These are phyloP conservation scores for Bombus fervidus DNA, from an alignment of 1,140 invertebrate genomes.

Conservation along the genomic window DNA sequence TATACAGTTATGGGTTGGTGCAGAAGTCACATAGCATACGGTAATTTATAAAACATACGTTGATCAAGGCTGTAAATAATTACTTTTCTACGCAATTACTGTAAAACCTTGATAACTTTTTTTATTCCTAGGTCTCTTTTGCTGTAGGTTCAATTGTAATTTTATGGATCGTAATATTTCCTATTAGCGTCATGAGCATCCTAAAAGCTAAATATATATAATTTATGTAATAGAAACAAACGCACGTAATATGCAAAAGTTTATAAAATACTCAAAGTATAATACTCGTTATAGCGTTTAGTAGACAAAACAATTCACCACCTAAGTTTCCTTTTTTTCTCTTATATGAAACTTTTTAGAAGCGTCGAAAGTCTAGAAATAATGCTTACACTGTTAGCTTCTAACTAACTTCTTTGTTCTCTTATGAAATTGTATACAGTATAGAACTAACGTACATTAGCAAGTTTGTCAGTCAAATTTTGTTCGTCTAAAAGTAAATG, in stretches of 20 bases:
- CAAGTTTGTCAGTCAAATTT: constrained; percentile 2
- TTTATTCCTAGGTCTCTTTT: too few species aligned
- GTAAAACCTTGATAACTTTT: too few species aligned
- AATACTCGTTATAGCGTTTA: not conserved
- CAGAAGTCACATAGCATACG: not conserved
- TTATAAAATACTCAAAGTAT: not conserved
- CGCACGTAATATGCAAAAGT: not conserved
- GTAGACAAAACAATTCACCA: not conserved
- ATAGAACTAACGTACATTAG: not conserved
- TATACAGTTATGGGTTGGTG: not conserved
- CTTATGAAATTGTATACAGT: not conserved
- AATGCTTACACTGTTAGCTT: too few species aligned
- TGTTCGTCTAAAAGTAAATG: not conserved
- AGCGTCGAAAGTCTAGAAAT: not conserved
- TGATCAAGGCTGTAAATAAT: too few species aligned
- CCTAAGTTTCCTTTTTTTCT: not conserved
- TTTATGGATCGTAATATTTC: too few species aligned
- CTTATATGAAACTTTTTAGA: not conserved
- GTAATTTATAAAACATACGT: too few species aligned
- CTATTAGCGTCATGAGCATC: too few species aligned
- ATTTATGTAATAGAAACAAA: too few species aligned
- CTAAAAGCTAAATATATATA: too few species aligned
- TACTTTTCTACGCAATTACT: too few species aligned
- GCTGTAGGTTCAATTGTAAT: too few species aligned
- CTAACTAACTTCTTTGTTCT: not conserved